Percentiles rank a stretch among this genome's conserved stretches.
Conservation (phyloP, 2,113 vertebrate genomes). For the Hippolais icterina region DNA sequence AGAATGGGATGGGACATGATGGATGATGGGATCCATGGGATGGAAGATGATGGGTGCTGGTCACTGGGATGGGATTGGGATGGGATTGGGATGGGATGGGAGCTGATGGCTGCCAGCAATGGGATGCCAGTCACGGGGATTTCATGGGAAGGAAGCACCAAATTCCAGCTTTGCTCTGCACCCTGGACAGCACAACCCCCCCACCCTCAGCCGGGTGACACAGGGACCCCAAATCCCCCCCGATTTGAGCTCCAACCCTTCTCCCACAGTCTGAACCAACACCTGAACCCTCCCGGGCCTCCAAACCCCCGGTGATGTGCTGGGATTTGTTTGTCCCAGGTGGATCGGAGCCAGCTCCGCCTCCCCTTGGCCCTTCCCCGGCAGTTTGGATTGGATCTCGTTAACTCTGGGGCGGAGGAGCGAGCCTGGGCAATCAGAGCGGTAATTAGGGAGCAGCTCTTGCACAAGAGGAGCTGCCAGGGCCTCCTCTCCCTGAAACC, state of each 20-base stretch:
- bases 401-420: not conserved
- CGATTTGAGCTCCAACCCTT: accelerated
- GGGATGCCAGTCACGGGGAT: accelerated
- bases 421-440: not conserved
- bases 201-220: not conserved
- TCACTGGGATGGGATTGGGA: not conserved
- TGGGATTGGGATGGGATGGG: not conserved
- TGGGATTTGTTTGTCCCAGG: not conserved
- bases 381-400: not conserved
- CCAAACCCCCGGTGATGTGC: accelerated
- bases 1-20: not conserved
- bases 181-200: not conserved
- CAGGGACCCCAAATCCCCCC: not conserved
- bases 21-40: not conserved
- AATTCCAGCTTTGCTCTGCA: not conserved
- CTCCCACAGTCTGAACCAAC: not conserved
- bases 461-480: not conserved
- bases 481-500: not conserved
- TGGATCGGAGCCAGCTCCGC: accelerated
- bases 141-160: not conserved
- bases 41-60: too few relatives aligned
- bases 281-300: not conserved
- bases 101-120: accelerated
- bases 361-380: not conserved
- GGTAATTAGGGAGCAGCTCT: not conserved